Evolutionary conservation across 2,797 vertebrate genomes (phyloP), one percentile per base, ranked within the genome.

Genomic region (Eulemur rubriventer): DNA sequence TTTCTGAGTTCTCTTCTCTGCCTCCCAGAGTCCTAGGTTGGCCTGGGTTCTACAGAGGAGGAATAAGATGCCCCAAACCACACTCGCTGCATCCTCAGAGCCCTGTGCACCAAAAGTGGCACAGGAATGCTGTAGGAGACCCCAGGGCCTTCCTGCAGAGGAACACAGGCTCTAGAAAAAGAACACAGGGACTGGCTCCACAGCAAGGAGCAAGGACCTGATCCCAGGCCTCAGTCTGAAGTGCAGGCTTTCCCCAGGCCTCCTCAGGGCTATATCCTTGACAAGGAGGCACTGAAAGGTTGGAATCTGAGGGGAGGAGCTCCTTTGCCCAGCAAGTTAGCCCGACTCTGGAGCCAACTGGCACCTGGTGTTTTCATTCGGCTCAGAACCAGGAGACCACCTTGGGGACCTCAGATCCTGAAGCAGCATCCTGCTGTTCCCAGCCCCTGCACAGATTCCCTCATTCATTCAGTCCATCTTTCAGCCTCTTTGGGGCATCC

Each of bases 61-160:
- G 18, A 63, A 35, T 4, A 0, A 20, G 65, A 55, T 24, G 8
- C 70, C 75, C 35, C 75, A 22, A 16, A 92, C 28, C 22, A 63
- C 33, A 17, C 0, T 5, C 7, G 4, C 65, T 20, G 38, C 43
- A 9, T 69, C 28, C 17, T 35, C 63, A 35, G 80, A 75, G 14
- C 7, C 13, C 20, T 0, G 0, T 8, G 52, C 14, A 67, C 38
- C 70, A 17, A 30, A 55, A 46, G 18, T 2, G 0, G 30, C 13
- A 38, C 12, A n/a, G 24, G 28, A 63, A 2, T 33, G 43, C 67
- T 41, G 67, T 50, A 69, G 59, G 59, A 46, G 79, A 72, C 20
- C 38, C 63, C n/a, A 5, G 5, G 55, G 38, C 17, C 61, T 69
- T 30, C 55, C 55, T 55, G 20, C 4, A 14, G 81, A 86, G 5